Conservation (phyloP, 2,888 invertebrate species). For the Julus scandinavius region DNA sequence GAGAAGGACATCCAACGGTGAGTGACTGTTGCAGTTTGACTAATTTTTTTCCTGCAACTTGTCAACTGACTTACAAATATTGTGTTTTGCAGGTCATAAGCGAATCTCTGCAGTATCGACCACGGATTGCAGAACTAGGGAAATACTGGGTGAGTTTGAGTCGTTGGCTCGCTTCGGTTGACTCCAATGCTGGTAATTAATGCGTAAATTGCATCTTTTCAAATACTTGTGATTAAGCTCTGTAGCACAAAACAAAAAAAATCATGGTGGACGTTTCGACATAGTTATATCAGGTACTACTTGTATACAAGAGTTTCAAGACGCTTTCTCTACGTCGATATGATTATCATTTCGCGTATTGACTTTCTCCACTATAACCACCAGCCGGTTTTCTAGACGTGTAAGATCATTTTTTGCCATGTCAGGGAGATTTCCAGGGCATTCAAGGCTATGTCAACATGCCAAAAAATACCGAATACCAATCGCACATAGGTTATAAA, state of each 20-base stretch:
- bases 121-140: conserved; percentile 85
- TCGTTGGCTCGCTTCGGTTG: background rate
- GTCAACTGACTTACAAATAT: too few relatives aligned
- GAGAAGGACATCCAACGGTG: conserved; percentile 92
- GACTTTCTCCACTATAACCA: background rate
- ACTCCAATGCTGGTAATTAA: too few relatives aligned
- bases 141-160: conserved; percentile 79
- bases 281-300: background rate
- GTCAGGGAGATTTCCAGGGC: conserved; percentile 7
- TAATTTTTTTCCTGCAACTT: too few relatives aligned
- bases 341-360: conserved; percentile 6
- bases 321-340: background rate
- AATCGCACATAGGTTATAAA: background rate
- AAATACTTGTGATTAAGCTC: too few relatives aligned
- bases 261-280: background rate
- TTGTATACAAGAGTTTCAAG: background rate
- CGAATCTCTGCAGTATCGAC: conserved; percentile 84
- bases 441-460: conserved; percentile 40
- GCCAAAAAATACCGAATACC: background rate
- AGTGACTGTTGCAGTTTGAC: conserved; percentile 1
- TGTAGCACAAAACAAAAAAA: background rate
- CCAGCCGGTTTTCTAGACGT: background rate
- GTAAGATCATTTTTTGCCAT: background rate
- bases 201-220: too few relatives aligned
- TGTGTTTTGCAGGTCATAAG: conserved; percentile 69